Conservation (phyloP, 2,888 invertebrate species). For the Eupeodes luniger region DNA sequence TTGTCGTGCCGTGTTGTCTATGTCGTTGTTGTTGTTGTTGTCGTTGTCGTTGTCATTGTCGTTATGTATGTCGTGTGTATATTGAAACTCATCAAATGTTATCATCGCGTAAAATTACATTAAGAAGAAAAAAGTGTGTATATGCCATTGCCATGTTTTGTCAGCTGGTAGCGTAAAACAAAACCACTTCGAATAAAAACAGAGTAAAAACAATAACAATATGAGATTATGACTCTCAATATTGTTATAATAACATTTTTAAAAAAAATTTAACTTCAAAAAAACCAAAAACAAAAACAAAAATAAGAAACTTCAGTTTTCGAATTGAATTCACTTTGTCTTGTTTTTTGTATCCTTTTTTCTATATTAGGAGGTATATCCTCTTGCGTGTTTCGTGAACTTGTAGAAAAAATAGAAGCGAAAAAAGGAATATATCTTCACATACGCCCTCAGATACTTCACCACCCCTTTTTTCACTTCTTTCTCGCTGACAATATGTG, state of each 20-base stretch:
- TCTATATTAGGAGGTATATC: conserved; percentile 33
- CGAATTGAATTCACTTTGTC: conserved; percentile 49
- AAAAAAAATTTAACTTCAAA: conserved; percentile 45
- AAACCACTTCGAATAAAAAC: conserved; percentile 9
- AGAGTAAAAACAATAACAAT: background rate
- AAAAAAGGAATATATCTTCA: conserved; percentile 27
- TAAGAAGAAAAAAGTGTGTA: conserved; percentile 33
- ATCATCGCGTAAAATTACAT: conserved; percentile 62
- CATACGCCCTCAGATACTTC: conserved; percentile 67
- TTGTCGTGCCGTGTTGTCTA: conserved; percentile 34
- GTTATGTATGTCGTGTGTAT: conserved; percentile 63
- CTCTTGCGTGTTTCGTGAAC: conserved; percentile 71
- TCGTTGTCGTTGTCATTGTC: conserved; percentile 10
- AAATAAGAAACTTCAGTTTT: conserved; percentile 41
- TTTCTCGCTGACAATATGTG: background rate
- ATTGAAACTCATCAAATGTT: conserved; percentile 64
- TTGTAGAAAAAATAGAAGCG: conserved; percentile 47
- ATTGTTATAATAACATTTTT: background rate
- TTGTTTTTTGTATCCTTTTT: conserved; percentile 7
- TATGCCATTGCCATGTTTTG: conserved; percentile 20
- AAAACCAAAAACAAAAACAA: conserved; percentile 31
- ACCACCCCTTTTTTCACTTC: conserved; percentile 49
- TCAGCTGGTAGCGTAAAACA: conserved; percentile 62
- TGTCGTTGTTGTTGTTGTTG: conserved; percentile 8
- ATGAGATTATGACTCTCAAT: background rate